Base-by-base conservation (phyloP, 2,888 invertebrate species). In the Branchellion lobata region DNA sequence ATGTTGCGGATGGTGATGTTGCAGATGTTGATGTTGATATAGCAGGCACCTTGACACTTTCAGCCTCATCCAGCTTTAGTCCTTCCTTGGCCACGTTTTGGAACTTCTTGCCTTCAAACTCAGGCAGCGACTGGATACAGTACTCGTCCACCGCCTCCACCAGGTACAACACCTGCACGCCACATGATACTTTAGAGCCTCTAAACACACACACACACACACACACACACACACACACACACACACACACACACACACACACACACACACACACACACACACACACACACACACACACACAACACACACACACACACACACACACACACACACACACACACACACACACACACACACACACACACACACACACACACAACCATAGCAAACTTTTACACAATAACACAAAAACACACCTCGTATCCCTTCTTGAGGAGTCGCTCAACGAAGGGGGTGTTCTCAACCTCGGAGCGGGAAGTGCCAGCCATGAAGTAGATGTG, bases 81-180 rank as follows among this genome's bases (percentile, higher is more conserved):
- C 96, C 96, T 90, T 99, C 99, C 89, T 99, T 99, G 84, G 99
- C 99, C 78, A 97, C 95, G 88, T 99, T 99, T 84, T 88, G 87
- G 93, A 99, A 98, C 89, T 96, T 98, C 90, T 96, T 95, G 79
- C 96, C 95, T 85, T 99, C 98, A 89, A 94, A 99, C 89, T 99
- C 98, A 0, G 98, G 96, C 87, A 99, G 90, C 71, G 96, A 93
- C 76, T 95, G 83, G 84, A 99, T 93, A 84, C 94, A 92, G 89
- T 99, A 99, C 89, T 99, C 99, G 89, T 99, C 99, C 73, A 99
- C 96, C 47, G 99, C 94, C 89, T 99, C 99, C 14, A 92, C 92
- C 76, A 99, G 90, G 87, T 92, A 97, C 82, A 99, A 89, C 80
- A 97, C 95, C 82, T 82, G 74, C 33, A 65, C 11, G n/a, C n/a